These are phyloP conservation scores for Acanthopagrus latus DNA, from an alignment of 2,797 vertebrate genomes.

Conservation along the genomic window DNA sequence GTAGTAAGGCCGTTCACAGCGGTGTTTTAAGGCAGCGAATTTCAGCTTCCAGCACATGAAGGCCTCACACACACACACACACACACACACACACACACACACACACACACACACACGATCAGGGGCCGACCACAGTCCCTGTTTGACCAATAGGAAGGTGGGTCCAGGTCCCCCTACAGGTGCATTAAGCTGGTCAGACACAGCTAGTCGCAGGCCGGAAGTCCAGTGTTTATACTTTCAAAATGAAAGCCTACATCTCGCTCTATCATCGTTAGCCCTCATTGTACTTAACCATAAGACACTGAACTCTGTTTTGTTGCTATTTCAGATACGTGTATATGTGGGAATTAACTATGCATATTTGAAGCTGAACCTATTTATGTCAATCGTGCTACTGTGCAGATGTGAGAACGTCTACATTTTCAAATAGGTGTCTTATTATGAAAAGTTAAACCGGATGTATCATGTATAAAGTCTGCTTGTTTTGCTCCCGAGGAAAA, in stretches of 20 bases:
- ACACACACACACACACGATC: neutral
- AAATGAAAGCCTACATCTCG: neutral
- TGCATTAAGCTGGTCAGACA: neutral
- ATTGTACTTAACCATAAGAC: neutral
- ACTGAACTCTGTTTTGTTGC: neutral
- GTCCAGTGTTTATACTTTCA: accelerated
- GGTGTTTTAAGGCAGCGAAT: conserved; percentile 23
- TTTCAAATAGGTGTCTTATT: conserved; percentile 47
- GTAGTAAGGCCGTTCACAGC: neutral
- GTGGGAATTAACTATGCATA: neutral
- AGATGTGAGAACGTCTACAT: neutral
- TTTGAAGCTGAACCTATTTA: neutral
- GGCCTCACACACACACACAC: conserved; percentile 3
- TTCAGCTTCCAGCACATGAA: conserved; percentile 26
- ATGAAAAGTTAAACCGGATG: conserved; percentile 61
- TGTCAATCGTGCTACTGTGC: neutral
- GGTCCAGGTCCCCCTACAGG: neutral
- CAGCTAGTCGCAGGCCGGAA: neutral
- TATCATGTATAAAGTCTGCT: accelerated
- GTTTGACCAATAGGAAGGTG: conserved; percentile 65
- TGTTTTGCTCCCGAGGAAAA: neutral
- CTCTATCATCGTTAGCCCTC: neutral
- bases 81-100: neutral
- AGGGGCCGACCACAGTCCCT: neutral
- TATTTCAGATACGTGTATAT: neutral